Base-by-base conservation (phyloP, 2,888 invertebrate species). In the Lasius platythorax region DNA sequence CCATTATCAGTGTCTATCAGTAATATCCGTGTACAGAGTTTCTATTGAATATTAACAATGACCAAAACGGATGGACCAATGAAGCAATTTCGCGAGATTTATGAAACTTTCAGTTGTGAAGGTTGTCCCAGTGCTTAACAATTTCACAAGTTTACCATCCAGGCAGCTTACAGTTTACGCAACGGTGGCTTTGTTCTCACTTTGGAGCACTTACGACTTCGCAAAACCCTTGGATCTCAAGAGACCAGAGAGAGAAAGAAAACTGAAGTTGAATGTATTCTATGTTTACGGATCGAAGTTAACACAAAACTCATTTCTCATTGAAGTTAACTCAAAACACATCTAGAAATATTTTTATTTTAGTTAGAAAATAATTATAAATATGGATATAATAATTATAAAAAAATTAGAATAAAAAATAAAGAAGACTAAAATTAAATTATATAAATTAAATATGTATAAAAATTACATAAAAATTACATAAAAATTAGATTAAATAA, bases 91-190 rank as follows among this genome's bases (percentile, higher is more conserved):
- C 40, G 56, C 50, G 73, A 73, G 73, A 73, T 73, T 73, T 73
- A 40, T 58, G 73, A 73, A 73, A 58, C 73, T 73, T 73, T 73
- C 33, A 73, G 40, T 40, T 40, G 40, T 30, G 53, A 70, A 70
- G 70, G 28, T 58, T 61, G 79, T 72, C 61, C 63, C 18, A 50
- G 82, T 63, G 81, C 84, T 82, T 63, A 84, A 84, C 86, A 84
- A 86, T 84, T 76, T 84, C 82, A 58, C 81, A 86, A 86, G 84
- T 86, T 84, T 64, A 61, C 61, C 61, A 50, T 58, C 63, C 56
- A 73, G 85, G 75, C 82, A 74, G 82, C 84, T 86, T 86, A 84
- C 82, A 84, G 84, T 86, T 82, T 85, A 70, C 81, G 74, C 58
- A n/a, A 82, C 50, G 81, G 73, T 73, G 73, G 79, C 79, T 79